A percentile compares a stretch with the other conserved stretches of the same genome.
These are phyloP conservation scores for Palythoa grandiflora DNA, from an alignment of 92 coral and sea anemone species.

Conservation along the genomic window DNA sequence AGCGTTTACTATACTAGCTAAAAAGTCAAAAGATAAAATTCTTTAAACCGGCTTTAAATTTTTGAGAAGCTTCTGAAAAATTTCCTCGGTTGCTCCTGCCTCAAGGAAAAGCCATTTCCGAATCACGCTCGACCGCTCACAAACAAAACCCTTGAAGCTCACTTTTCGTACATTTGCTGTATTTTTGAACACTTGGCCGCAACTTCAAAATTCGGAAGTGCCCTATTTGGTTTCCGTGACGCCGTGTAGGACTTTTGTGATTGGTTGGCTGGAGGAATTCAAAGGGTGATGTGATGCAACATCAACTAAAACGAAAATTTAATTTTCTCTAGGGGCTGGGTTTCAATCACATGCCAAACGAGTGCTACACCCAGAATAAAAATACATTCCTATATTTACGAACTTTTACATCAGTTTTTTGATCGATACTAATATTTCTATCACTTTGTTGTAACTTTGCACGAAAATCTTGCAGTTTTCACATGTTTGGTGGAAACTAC, in stretches of 20 bases:
- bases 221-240: slow-evolving; percentile 32
- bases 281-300: slow-evolving; percentile 44
- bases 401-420: background rate
- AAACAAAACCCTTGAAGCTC: too few species aligned
- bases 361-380: background rate
- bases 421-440: background rate
- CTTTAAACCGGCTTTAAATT: background rate
- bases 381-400: background rate
- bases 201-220: too few species aligned
- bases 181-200: too few species aligned
- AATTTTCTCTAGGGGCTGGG: slow-evolving; percentile 33
- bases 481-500: slow-evolving; percentile 29
- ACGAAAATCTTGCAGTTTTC: slow-evolving; percentile 26
- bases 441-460: slow-evolving; percentile 1
- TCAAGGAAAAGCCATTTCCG: background rate
- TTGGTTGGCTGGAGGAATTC: slow-evolving; percentile 26
- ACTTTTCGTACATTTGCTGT: too few species aligned
- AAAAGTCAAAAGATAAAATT: background rate
- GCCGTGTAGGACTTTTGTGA: slow-evolving; percentile 4
- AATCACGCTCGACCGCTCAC: too few species aligned
- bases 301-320: slow-evolving; percentile 37
- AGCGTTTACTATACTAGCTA: background rate
- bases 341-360: slow-evolving; percentile 21
- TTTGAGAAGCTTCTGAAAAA: background rate
- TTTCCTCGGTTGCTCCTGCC: background rate